phyloP scores from a whole-genome alignment of 2,113 vertebrate species.

The Apus apus region DNA sequence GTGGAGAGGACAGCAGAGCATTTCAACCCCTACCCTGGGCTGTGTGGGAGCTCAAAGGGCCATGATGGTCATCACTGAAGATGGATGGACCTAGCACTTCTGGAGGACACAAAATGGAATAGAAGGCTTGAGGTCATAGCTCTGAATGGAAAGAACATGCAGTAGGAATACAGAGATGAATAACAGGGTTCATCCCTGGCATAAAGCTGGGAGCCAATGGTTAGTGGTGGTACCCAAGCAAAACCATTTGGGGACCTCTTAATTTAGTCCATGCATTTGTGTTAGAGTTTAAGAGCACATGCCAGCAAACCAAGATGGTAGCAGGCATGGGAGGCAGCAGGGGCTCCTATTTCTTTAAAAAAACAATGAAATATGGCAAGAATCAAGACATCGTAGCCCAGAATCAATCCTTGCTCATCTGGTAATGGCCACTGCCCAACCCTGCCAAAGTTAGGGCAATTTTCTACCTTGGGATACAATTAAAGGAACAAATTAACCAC shows the following conservation, averaged over 20 bases:
- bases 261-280: background rate
- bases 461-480: background rate
- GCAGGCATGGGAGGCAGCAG: background rate
- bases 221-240: background rate
- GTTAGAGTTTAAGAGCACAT: background rate
- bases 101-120: fast-evolving
- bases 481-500: background rate
- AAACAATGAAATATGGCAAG: background rate
- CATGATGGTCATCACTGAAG: background rate
- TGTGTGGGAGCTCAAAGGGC: background rate
- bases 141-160: background rate
- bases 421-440: background rate
- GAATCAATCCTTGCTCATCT: background rate
- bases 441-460: background rate
- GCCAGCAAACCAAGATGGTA: background rate
- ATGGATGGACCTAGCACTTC: fast-evolving
- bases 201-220: background rate
- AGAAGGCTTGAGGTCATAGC: background rate
- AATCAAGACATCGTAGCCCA: background rate
- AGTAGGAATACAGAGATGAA: background rate
- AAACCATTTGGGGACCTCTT: background rate
- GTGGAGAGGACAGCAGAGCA: background rate
- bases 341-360: background rate
- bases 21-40: background rate
- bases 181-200: background rate